These are phyloP conservation scores for Phthorimaea operculella DNA, from an alignment of 1,140 invertebrate species.

Conservation along the genomic window DNA sequence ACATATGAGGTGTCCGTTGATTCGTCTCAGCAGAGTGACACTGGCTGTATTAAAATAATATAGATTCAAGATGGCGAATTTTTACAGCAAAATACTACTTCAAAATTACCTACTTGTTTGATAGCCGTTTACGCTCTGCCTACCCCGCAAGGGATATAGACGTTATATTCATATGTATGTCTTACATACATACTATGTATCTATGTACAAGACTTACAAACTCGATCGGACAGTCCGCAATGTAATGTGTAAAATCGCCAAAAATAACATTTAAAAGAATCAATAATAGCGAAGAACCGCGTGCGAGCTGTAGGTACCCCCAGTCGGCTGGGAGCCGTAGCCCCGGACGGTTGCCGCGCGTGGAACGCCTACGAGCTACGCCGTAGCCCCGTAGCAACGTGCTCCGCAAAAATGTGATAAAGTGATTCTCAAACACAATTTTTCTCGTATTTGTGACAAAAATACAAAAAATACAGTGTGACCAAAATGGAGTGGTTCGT, in stretches of 20 bases:
- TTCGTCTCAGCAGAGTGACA: no score
- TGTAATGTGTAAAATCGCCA: constrained; percentile 50
- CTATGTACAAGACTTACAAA: no score
- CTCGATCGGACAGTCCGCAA: constrained; percentile 11
- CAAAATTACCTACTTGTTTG: no score
- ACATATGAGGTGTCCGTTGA: no score
- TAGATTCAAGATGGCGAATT: no score
- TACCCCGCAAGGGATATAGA: no score
- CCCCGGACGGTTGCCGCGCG: constrained; percentile 13
- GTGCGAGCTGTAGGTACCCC: constrained; percentile 35
- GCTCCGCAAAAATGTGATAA: constrained; percentile 34
- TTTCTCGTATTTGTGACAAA: constrained; percentile 22
- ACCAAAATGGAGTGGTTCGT: constrained; percentile 40
- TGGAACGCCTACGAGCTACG: constrained; percentile 25
- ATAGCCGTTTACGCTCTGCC: no score
- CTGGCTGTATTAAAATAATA: no score
- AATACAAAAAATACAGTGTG: constrained; percentile 13
- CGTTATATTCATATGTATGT: no score
- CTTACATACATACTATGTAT: no score
- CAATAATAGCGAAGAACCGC: constrained; percentile 43
- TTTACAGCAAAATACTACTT: no score
- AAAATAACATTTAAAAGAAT: constrained; percentile 65
- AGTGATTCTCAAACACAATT: constrained; percentile 10
- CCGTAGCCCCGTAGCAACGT: constrained; percentile 15
- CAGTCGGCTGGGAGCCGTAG: constrained; percentile 48